Evolutionary conservation across 2,797 vertebrate species (phyloP).

Genomic region (Scolopax bukidnonensis): DNA sequence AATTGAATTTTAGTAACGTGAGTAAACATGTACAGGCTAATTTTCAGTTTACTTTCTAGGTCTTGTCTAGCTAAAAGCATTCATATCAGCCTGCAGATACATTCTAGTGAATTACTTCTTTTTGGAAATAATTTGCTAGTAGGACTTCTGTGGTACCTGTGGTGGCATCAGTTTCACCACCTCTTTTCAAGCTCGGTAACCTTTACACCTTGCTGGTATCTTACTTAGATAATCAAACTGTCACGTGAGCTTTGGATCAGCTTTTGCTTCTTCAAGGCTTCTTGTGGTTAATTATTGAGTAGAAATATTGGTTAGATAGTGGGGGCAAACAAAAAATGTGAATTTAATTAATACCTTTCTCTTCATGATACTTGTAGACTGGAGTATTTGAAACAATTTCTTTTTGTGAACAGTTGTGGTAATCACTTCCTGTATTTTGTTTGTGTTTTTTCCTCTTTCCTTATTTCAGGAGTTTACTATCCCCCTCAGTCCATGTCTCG

Average conservation of each 20-base stretch:
- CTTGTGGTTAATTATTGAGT: background rate
- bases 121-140: background rate
- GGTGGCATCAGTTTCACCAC: background rate
- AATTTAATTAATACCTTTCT: background rate
- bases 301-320: background rate
- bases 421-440: background rate
- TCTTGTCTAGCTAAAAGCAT: background rate
- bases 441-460: background rate
- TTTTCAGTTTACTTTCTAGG: background rate
- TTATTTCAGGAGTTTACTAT: conserved; percentile 87
- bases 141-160: background rate
- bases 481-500: conserved; percentile 87
- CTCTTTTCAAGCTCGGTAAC: background rate
- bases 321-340: background rate
- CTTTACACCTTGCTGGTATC: background rate
- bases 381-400: background rate
- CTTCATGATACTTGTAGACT: background rate
- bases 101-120: background rate
- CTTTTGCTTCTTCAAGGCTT: background rate
- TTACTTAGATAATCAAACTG: background rate
- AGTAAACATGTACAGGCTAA: background rate
- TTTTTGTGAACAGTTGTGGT: background rate
- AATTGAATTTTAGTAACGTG: background rate
- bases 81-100: background rate
- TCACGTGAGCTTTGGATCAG: background rate